These are phyloP conservation scores for Merops nubicus DNA, from an alignment of 2,113 vertebrate species.

Conservation along the genomic window DNA sequence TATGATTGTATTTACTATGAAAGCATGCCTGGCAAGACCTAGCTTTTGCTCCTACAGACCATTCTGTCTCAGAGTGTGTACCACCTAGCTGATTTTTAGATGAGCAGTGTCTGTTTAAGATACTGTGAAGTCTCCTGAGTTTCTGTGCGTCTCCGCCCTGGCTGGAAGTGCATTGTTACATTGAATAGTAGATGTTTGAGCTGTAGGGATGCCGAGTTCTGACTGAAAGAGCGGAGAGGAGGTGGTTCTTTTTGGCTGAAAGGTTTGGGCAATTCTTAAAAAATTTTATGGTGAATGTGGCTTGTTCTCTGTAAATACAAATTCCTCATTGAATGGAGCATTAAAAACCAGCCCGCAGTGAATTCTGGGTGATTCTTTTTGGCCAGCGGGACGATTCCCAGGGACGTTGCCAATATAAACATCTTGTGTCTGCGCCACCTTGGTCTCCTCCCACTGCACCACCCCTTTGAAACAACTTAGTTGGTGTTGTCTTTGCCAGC, in stretches of 20 bases:
- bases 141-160: not conserved
- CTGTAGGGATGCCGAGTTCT: not conserved
- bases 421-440: fast-evolving
- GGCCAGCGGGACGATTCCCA: not conserved
- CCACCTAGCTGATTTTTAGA: not conserved
- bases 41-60: not conserved
- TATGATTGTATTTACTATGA: not conserved
- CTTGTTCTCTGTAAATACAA: not conserved
- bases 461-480: not conserved
- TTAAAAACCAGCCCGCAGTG: not conserved
- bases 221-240: not conserved
- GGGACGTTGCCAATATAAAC: not conserved
- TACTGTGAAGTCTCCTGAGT: fast-evolving
- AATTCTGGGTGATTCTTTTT: not conserved
- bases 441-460: not conserved
- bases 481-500: not conserved
- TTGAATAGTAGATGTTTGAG: not conserved
- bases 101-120: not conserved
- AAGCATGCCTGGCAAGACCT: not conserved
- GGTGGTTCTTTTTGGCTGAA: not conserved
- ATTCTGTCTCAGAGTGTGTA: not conserved
- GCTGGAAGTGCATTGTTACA: not conserved
- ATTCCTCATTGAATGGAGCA: not conserved
- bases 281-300: not conserved
- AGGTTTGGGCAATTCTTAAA: not conserved